Conservation (phyloP, 1,140 invertebrate species). For the Rhopalosiphum padi region DNA sequence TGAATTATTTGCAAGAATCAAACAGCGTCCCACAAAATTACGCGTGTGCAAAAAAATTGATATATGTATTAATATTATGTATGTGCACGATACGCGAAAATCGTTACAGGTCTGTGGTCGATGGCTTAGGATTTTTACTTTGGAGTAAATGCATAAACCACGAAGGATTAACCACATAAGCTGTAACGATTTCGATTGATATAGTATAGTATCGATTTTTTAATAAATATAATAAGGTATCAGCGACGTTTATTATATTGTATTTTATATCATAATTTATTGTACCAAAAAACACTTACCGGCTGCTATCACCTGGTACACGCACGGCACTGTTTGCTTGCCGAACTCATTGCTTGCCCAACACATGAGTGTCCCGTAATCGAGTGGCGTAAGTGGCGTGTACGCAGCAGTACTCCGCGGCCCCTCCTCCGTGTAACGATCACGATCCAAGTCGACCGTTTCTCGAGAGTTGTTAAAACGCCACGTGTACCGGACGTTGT, state of each 20-base stretch:
- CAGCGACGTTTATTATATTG: not conserved
- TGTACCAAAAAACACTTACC: constrained; percentile 67
- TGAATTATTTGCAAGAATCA: not conserved
- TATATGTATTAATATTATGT: not conserved
- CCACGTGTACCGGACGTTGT: constrained; percentile 74
- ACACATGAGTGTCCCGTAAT: constrained; percentile 76
- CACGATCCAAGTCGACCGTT: constrained; percentile 38
- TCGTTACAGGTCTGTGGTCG: not conserved
- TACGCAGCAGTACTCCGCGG: constrained; percentile 72
- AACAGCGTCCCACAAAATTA: not conserved
- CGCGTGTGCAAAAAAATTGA: not conserved
- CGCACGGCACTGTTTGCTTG: constrained; percentile 72
- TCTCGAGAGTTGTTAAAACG: constrained; percentile 79
- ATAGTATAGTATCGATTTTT: no score
- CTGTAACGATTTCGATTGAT: no score
- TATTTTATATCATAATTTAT: not conserved
- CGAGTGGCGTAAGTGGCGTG: constrained; percentile 74
- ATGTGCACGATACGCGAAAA: no score
- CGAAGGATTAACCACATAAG: no score
- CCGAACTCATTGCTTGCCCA: constrained; percentile 75
- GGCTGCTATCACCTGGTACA: constrained; percentile 76
- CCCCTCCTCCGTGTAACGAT: constrained; percentile 64
- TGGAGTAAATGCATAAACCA: no score
- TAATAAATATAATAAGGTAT: no score
- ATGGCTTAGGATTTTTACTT: no score